A percentile compares a stretch with the other conserved stretches of the same genome.
Conservation (phyloP, 2,113 vertebrate species). For the Speoplatyrhinus poulsoni region DNA sequence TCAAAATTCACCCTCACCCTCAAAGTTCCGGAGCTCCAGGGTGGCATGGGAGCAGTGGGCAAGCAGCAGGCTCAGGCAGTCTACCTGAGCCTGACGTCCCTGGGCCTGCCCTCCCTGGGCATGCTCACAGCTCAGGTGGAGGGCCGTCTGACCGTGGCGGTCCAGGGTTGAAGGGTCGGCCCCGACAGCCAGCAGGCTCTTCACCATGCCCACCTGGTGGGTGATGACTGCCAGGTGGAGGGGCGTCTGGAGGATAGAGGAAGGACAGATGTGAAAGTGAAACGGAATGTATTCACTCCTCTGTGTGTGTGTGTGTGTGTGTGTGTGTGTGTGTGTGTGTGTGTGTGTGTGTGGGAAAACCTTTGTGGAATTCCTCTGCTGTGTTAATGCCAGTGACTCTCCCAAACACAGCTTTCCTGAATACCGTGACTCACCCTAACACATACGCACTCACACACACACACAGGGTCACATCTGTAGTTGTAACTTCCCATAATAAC, state of each 20-base stretch:
- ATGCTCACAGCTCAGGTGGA: slow-evolving; percentile 87
- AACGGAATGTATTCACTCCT: too few species aligned
- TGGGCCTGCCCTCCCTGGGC: slow-evolving; percentile 70
- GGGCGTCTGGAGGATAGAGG: slow-evolving; percentile 77
- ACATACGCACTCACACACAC: slow-evolving; percentile 12
- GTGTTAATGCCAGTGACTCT: slow-evolving; percentile 62
- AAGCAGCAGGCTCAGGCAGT: slow-evolving; percentile 77
- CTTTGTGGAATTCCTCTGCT: slow-evolving; percentile 68
- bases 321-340: background rate
- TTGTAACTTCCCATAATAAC: slow-evolving; percentile 23
- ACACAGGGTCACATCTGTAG: background rate
- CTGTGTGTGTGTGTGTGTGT: background rate
- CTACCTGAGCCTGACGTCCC: slow-evolving; percentile 63
- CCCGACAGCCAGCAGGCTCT: slow-evolving; percentile 71
- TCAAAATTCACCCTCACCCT: slow-evolving; percentile 72
- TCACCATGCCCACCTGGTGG: slow-evolving; percentile 75
- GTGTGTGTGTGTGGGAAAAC: slow-evolving; percentile 16
- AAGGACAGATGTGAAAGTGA: slow-evolving; percentile 4
- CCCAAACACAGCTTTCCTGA: slow-evolving; percentile 69
- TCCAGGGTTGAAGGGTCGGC: slow-evolving; percentile 82
- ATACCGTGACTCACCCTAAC: slow-evolving; percentile 66
- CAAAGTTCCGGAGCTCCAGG: slow-evolving; percentile 83
- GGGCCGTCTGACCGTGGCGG: slow-evolving; percentile 83
- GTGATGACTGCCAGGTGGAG: slow-evolving; percentile 89
- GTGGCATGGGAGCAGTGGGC: slow-evolving; percentile 43